These are phyloP conservation scores for Champsocephalus gunnari DNA, from an alignment of 2,797 vertebrate genomes.

Conservation along the genomic window DNA sequence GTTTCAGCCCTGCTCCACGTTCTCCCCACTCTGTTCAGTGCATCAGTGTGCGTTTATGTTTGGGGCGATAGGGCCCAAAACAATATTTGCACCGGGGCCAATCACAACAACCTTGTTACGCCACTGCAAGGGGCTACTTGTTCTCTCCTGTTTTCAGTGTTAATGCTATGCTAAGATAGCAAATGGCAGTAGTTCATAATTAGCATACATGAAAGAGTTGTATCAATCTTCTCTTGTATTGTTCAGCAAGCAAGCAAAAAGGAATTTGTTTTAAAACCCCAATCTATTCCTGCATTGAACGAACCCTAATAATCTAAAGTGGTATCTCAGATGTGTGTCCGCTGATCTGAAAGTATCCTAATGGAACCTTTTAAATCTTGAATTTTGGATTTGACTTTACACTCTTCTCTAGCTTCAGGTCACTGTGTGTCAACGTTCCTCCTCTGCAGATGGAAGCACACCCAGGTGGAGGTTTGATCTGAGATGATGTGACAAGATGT, in stretches of 20 bases:
- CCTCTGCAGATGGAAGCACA: slow-evolving; percentile 27
- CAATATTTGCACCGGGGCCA: no score
- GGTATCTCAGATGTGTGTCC: slow-evolving; percentile 7
- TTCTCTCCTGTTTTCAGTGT: background rate
- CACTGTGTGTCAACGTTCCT: slow-evolving; percentile 36
- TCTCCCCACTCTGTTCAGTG: no score
- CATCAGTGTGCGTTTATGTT: no score
- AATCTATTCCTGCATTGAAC: background rate
- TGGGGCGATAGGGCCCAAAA: no score
- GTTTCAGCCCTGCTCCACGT: no score
- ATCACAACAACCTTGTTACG: no score
- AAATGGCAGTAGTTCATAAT: background rate
- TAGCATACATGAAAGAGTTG: background rate
- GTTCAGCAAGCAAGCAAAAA: background rate
- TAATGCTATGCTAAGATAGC: background rate
- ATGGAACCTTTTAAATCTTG: slow-evolving; percentile 21
- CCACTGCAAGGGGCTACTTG: no score
- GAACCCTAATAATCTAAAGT: slow-evolving; percentile 17
- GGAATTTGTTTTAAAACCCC: background rate
- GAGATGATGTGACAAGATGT: slow-evolving; percentile 35
- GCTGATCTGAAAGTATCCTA: slow-evolving; percentile 21
- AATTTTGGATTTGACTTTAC: slow-evolving; percentile 40
- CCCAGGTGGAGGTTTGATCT: slow-evolving; percentile 12
- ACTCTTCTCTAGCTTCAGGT: slow-evolving; percentile 28
- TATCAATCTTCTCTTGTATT: background rate